phyloP scores from a whole-genome alignment of 2,797 vertebrate genomes.

The Protonibea diacanthus region DNA sequence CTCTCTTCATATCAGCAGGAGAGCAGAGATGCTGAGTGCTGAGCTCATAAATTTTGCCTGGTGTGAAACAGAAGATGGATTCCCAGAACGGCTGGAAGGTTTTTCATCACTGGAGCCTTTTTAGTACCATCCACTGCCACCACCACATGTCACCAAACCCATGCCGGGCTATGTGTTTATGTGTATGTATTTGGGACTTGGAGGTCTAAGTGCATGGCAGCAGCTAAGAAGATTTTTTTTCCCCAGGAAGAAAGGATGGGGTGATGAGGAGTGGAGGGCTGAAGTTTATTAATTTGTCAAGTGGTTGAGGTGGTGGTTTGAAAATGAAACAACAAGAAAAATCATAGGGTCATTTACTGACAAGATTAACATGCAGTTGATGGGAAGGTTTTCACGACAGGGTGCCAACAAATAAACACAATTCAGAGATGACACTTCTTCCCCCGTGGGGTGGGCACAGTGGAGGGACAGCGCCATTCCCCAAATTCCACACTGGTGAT shows the following conservation, averaged over 20 bases:
- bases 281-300: conserved; percentile 79
- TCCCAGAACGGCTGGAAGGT: conserved; percentile 73
- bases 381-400: conserved; percentile 91
- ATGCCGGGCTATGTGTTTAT: conserved; percentile 56
- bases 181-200: conserved; percentile 53
- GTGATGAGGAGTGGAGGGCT: conserved; percentile 39
- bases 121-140: conserved; percentile 71
- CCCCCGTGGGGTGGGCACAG: conserved; percentile 53
- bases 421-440: conserved; percentile 88
- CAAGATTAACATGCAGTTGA: conserved; percentile 96
- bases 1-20: conserved; percentile 45
- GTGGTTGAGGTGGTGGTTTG: conserved; percentile 26
- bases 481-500: conserved; percentile 80
- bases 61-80: conserved; percentile 83
- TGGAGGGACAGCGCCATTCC: conserved; percentile 78
- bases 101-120: conserved; percentile 79
- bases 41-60: conserved; percentile 74
- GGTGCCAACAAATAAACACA: conserved; percentile 98
- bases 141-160: conserved; percentile 74
- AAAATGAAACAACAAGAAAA: conserved; percentile 68
- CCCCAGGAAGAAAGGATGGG: not conserved
- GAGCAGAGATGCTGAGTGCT: conserved; percentile 65
- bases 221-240: not conserved
- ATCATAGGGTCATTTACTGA: conserved; percentile 83
- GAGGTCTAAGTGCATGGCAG: conserved; percentile 21